Evolutionary conservation across 2,797 vertebrate species (phyloP).

Genomic region (Synanceia verrucosa): DNA sequence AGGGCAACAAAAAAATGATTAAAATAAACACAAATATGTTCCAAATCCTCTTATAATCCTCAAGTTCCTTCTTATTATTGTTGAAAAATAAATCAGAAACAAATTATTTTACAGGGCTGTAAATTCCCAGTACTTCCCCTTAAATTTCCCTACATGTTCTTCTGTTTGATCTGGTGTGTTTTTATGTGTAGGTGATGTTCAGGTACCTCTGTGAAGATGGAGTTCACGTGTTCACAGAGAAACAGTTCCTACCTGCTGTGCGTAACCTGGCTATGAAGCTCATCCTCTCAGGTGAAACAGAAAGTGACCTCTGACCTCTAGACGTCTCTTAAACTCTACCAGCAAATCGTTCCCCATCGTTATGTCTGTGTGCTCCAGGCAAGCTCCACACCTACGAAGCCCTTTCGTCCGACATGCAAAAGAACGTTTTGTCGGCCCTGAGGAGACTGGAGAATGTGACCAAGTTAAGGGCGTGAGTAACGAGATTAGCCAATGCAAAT

Average conservation of each 20-base stretch:
- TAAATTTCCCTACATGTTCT: neutral
- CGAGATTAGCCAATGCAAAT: conserved; percentile 33
- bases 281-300: conserved; percentile 86
- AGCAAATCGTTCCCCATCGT: neutral
- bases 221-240: conserved; percentile 82
- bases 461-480: conserved; percentile 86
- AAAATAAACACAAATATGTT: neutral
- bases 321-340: neutral
- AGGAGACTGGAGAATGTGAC: conserved; percentile 81
- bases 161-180: neutral
- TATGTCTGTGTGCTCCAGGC: conserved; percentile 66
- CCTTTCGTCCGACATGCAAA: conserved; percentile 91
- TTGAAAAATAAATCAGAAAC: neutral
- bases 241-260: conserved; percentile 82
- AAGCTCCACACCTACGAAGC: conserved; percentile 86
- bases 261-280: conserved; percentile 83
- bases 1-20: neutral
- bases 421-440: conserved; percentile 88
- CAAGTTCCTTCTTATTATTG: no score
- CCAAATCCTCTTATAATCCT: no score
- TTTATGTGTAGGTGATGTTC: conserved; percentile 85
- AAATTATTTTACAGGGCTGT: neutral
- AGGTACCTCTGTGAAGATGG: conserved; percentile 83
- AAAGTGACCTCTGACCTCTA: neutral
- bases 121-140: neutral